These are phyloP conservation scores for Andrena marginata DNA, from an alignment of 2,888 invertebrate genomes.

Conservation along the genomic window DNA sequence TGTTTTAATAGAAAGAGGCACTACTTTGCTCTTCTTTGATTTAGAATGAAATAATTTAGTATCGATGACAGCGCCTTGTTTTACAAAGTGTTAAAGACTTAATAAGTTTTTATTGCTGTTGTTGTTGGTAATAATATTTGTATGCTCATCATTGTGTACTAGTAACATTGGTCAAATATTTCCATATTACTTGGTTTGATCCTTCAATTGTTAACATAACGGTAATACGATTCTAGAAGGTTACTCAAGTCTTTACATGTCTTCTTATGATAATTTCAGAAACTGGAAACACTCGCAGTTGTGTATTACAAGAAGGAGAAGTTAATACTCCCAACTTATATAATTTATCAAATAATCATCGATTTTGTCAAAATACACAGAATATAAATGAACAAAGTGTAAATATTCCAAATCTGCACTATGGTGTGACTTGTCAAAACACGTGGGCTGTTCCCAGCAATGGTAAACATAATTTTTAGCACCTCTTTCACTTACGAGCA, in stretches of 20 bases:
- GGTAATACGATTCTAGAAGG: background rate
- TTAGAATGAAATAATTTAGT: background rate
- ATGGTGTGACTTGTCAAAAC: slow-evolving; percentile 75
- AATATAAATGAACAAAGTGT: slow-evolving; percentile 46
- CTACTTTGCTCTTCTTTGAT: background rate
- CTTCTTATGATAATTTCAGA: slow-evolving; percentile 64
- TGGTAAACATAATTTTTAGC: slow-evolving; percentile 71
- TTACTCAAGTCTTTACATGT: background rate
- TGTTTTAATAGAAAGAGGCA: background rate
- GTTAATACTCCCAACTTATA: slow-evolving; percentile 37
- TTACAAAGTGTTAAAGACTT: background rate
- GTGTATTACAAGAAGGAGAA: slow-evolving; percentile 47
- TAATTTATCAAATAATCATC: slow-evolving; percentile 54
- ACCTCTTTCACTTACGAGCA: background rate
- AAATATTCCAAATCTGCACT: slow-evolving; percentile 68
- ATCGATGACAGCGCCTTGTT: background rate
- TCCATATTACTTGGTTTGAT: background rate
- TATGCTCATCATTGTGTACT: background rate
- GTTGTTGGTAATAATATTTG: background rate
- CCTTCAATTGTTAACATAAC: no score
- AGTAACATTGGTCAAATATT: background rate
- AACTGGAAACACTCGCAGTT: slow-evolving; percentile 57
- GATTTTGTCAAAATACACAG: slow-evolving; percentile 51
- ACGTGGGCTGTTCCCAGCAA: slow-evolving; percentile 74
- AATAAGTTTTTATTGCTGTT: background rate